Evolutionary conservation across 2,797 vertebrate genomes (phyloP).

Genomic region (Pyrocephalus nanus): DNA sequence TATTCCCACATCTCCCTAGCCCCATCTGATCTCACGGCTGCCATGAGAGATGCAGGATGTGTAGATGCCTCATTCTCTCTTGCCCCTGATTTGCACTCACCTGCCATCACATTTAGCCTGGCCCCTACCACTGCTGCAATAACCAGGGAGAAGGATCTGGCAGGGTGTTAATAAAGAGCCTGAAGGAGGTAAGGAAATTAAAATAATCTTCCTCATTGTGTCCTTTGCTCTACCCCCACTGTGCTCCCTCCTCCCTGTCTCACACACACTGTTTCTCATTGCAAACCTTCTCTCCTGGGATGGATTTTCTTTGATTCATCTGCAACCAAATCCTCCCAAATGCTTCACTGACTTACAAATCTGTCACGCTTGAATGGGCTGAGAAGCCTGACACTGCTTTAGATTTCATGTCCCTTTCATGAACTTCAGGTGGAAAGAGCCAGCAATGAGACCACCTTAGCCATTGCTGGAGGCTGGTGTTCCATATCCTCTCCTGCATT

Average conservation of each 20-base stretch:
- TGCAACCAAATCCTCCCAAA: conserved; percentile 36
- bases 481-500: neutral
- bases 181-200: conserved; percentile 39
- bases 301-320: conserved; percentile 43
- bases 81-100: neutral
- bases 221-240: neutral
- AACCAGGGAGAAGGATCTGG: neutral
- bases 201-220: conserved; percentile 1
- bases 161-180: conserved; percentile 53
- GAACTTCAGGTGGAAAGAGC: neutral
- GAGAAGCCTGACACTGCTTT: neutral
- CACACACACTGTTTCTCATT: neutral
- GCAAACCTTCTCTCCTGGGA: neutral
- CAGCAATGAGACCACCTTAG: neutral
- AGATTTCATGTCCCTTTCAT: neutral
- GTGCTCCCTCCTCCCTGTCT: conserved; percentile 29
- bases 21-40: neutral
- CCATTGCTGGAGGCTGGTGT: neutral
- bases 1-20: neutral
- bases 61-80: neutral
- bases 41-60: neutral
- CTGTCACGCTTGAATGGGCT: neutral
- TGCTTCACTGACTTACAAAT: conserved; percentile 19
- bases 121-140: neutral
- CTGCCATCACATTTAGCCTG: neutral